Evolutionary conservation across 2,797 vertebrate genomes (phyloP).

Genomic region (Sebastes itinus): DNA sequence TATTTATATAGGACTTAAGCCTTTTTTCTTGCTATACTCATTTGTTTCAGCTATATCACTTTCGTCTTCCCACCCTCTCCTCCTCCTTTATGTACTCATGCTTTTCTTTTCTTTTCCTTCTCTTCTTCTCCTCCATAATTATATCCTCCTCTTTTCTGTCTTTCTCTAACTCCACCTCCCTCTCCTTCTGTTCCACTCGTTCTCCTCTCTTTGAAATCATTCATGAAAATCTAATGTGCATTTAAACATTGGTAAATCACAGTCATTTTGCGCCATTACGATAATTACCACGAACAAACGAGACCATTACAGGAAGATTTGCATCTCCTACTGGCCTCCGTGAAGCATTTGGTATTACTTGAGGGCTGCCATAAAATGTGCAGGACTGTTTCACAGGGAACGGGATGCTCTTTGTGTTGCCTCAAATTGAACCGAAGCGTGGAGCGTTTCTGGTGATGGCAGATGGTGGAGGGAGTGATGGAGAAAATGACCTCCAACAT

Average conservation of each 20-base stretch:
- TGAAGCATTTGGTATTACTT: background rate
- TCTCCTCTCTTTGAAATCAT: constrained; percentile 9
- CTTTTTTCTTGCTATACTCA: background rate
- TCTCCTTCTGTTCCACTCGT: background rate
- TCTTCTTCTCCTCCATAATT: background rate
- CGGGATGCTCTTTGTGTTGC: background rate
- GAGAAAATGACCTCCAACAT: constrained; percentile 7
- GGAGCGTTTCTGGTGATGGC: background rate
- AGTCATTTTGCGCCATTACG: constrained; percentile 56
- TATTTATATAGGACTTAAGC: no score
- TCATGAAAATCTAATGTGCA: constrained; percentile 29
- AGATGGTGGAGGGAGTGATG: background rate
- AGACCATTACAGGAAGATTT: constrained; percentile 57
- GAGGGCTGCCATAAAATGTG: constrained; percentile 19
- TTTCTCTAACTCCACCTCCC: background rate
- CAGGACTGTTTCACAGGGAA: constrained; percentile 1
- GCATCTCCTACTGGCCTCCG: constrained; percentile 19
- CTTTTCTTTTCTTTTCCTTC: background rate
- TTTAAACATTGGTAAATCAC: constrained; percentile 53
- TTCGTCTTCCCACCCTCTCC: background rate
- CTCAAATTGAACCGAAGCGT: constrained; percentile 14
- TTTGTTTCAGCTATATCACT: background rate
- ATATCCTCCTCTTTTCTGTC: background rate
- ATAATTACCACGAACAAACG: constrained; percentile 65
- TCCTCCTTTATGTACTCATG: background rate